Evolutionary conservation across 37 sponge, comb jelly and placozoan genomes (phyloP), one percentile per base, ranked within the genome.

Genomic region (Corticium candelabrum): DNA sequence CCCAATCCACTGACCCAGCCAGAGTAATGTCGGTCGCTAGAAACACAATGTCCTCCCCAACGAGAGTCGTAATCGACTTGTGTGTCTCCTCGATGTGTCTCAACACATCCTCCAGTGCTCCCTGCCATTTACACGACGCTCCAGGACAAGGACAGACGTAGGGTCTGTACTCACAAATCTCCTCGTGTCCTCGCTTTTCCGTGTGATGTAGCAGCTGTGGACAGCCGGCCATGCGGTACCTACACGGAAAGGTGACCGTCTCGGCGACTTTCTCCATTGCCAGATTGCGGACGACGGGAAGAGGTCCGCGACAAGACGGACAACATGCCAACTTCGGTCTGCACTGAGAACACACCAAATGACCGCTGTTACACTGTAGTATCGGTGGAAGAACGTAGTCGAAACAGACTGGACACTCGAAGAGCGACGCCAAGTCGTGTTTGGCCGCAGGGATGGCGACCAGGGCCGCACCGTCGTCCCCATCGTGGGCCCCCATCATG

Each of bases 321-420:
- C 99, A 97, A 33, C 83, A 86, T 31, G 82, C 82, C 37, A 97
- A 77, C 38, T 93, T 93, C 2, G 89, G 88, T 68, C 85, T 85
- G 73, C 99, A 97, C 41, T 81, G 84, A 40, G 87, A 78, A 56
- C 99, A 97, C 0, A 97, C 89, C 21, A 97, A 86, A 57, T 97
- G 99, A 0, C 99, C 99, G 37, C 90, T 90, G 74, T 92, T 83
- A 76, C 99, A 97, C 90, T 97, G 99, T 30, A 93, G 83, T 31
- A 91, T 91, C 15, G 99, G 99, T 1, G 99, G 99, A 0, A 93
- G 85, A n/a, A 94, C 94, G 68, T 97, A 97, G 81, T 97, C 99
- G 78, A 87, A 97, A 62, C 99, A 97, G 38, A 97, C 94, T 0
- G 99, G 99, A 74, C 99, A 97, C 78, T 97, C 99, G 70, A 97